Evolutionary conservation across 2,888 invertebrate species (phyloP).

Genomic region (Volucella zonaria): DNA sequence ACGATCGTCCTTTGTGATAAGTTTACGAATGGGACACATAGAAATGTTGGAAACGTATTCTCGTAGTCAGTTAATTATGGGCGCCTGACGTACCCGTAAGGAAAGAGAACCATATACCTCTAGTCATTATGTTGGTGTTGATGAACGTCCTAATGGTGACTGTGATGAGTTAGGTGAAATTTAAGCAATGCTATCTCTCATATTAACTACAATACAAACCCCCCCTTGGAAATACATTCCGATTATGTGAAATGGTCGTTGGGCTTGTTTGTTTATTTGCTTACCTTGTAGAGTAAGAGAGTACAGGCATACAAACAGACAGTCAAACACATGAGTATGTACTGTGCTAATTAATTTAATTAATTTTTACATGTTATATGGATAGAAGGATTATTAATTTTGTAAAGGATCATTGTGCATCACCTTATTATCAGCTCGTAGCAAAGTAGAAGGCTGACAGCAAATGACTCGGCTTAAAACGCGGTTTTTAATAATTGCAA

Average conservation of each 20-base stretch:
- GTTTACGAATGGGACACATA: slow-evolving; percentile 54
- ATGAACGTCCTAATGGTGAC: neutral
- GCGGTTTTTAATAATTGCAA: too few species aligned
- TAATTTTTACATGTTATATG: slow-evolving; percentile 48
- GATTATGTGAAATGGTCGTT: slow-evolving; percentile 63
- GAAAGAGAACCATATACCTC: slow-evolving; percentile 6
- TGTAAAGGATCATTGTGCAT: slow-evolving; percentile 35
- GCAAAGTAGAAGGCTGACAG: too few species aligned
- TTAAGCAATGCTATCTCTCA: slow-evolving; percentile 66
- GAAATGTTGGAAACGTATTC: slow-evolving; percentile 48
- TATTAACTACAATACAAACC: slow-evolving; percentile 67
- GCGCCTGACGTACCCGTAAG: neutral
- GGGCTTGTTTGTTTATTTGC: slow-evolving; percentile 62
- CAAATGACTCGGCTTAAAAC: too few species aligned
- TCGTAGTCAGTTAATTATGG: slow-evolving; percentile 56
- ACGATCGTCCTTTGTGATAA: slow-evolving; percentile 66
- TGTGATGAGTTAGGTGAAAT: slow-evolving; percentile 34
- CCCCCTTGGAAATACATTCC: slow-evolving; percentile 60
- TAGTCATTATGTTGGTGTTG: neutral
- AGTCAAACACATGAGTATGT: slow-evolving; percentile 12
- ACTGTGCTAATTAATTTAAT: slow-evolving; percentile 65
- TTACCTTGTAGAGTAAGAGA: slow-evolving; percentile 28
- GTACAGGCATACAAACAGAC: too few species aligned
- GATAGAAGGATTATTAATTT: slow-evolving; percentile 35
- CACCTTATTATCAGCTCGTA: neutral